phyloP scores from a whole-genome alignment of 2,797 vertebrate genomes.

The Microchirus variegatus region DNA sequence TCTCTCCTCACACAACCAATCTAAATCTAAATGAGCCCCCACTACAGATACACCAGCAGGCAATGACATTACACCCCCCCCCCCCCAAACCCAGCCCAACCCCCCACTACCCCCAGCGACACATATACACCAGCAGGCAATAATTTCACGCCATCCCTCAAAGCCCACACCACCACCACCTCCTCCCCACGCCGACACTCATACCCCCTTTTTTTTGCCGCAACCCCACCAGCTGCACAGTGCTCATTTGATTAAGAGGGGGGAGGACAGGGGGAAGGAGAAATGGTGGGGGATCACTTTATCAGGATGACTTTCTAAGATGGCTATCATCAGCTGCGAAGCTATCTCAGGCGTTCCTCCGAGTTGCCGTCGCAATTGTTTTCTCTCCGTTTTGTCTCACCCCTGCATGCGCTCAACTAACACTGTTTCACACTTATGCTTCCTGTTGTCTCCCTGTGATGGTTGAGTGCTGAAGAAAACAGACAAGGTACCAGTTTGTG shows the following conservation, averaged over 20 bases:
- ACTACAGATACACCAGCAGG: constrained; percentile 83
- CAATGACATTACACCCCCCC: constrained; percentile 80
- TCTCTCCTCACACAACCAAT: constrained; percentile 84
- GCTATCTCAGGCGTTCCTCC: constrained; percentile 60
- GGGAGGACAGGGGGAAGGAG: constrained; percentile 76
- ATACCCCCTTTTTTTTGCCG: constrained; percentile 76
- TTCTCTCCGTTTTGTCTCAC: constrained; percentile 31
- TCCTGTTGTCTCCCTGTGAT: constrained; percentile 26
- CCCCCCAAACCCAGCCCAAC: constrained; percentile 69
- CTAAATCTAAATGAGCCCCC: constrained; percentile 85
- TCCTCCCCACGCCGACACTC: constrained; percentile 50
- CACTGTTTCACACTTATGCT: constrained; percentile 24
- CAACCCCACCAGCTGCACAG: constrained; percentile 83
- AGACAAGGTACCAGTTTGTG: constrained; percentile 21
- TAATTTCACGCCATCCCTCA: constrained; percentile 83
- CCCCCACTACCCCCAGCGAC: constrained; percentile 74
- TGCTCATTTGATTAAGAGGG: constrained; percentile 83
- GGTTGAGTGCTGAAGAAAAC: constrained; percentile 28
- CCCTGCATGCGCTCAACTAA: constrained; percentile 13
- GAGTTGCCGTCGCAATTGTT: constrained; percentile 68
- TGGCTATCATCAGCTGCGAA: constrained; percentile 71
- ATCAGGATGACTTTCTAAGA: constrained; percentile 81
- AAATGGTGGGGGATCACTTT: constrained; percentile 80
- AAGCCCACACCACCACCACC: constrained; percentile 52
- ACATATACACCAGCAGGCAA: constrained; percentile 84